A percentile compares a stretch with the other conserved stretches of the same genome.
Evolutionary conservation across 2,113 vertebrate species (phyloP).

Genomic region (Hypanus sabinus): DNA sequence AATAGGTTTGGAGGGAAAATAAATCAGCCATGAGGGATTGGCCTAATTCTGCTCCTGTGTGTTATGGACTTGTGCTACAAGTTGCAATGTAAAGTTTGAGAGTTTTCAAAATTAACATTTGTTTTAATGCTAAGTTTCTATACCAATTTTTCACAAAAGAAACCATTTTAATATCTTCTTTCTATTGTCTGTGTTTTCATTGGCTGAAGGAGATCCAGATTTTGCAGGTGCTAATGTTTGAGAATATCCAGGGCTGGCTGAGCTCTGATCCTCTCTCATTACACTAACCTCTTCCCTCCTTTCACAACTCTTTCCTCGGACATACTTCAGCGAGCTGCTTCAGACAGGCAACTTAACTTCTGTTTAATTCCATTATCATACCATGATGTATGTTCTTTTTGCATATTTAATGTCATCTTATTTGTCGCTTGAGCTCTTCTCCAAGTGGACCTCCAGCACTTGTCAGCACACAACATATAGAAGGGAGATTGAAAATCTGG

Average conservation of each 20-base stretch:
- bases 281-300: background rate
- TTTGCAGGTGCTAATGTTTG: background rate
- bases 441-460: background rate
- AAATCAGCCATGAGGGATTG: too few species aligned
- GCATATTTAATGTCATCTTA: background rate
- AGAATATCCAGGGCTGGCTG: background rate
- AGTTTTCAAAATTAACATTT: background rate
- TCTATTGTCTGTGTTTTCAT: background rate
- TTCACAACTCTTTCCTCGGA: background rate
- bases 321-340: background rate
- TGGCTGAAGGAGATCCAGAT: background rate
- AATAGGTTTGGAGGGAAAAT: too few species aligned
- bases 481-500: too few species aligned
- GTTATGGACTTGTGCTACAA: too few species aligned
- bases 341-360: background rate
- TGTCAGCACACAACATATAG: background rate
- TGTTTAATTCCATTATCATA: background rate
- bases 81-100: background rate
- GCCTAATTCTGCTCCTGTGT: too few species aligned
- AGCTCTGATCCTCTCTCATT: background rate
- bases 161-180: background rate
- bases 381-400: background rate
- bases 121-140: background rate
- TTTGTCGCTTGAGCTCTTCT: background rate
- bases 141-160: background rate